Evolutionary conservation across 2,888 invertebrate species (phyloP).

Genomic region (Sinopyrophorus schimmeli): DNA sequence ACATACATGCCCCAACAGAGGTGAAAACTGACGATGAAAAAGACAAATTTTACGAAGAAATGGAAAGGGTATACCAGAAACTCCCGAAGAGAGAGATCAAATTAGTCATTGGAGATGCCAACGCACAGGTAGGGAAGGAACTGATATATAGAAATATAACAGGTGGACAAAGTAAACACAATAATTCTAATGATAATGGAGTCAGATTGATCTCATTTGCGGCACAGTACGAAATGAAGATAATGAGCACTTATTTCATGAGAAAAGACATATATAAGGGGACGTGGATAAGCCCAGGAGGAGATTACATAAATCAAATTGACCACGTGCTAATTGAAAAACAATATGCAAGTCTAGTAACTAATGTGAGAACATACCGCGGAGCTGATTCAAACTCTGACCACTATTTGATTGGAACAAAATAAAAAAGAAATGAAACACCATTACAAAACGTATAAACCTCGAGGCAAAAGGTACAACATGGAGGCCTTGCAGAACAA

Average conservation of each 20-base stretch:
- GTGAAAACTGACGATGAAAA: conserved; percentile 32
- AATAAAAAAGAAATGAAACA: background rate
- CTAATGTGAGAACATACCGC: conserved; percentile 24
- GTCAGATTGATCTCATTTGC: conserved; percentile 21
- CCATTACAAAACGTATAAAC: background rate
- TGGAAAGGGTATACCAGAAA: conserved; percentile 23
- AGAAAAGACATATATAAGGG: conserved; percentile 8
- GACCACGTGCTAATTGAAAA: conserved; percentile 25
- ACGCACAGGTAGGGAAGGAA: conserved; percentile 36
- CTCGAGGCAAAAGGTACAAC: background rate
- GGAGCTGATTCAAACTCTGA: conserved; percentile 26
- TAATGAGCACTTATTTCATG: conserved; percentile 21
- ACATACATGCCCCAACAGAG: conserved; percentile 35
- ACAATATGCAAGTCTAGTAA: conserved; percentile 9
- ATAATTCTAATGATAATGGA: conserved; percentile 29
- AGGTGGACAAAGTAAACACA: conserved; percentile 29
- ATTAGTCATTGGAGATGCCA: conserved; percentile 32
- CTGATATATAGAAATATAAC: conserved; percentile 23
- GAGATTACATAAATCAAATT: conserved; percentile 21
- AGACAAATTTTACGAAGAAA: conserved; percentile 30
- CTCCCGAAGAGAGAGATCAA: conserved; percentile 27
- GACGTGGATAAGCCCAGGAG: conserved; percentile 16
- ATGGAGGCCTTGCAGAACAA: background rate
- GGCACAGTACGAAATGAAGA: conserved; percentile 14
- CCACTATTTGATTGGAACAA: too few species aligned